Percentiles rank a stretch among this genome's conserved stretches.
Evolutionary conservation across 2,113 vertebrate species (phyloP).

Genomic region (Aspiorhynchus laticeps): DNA sequence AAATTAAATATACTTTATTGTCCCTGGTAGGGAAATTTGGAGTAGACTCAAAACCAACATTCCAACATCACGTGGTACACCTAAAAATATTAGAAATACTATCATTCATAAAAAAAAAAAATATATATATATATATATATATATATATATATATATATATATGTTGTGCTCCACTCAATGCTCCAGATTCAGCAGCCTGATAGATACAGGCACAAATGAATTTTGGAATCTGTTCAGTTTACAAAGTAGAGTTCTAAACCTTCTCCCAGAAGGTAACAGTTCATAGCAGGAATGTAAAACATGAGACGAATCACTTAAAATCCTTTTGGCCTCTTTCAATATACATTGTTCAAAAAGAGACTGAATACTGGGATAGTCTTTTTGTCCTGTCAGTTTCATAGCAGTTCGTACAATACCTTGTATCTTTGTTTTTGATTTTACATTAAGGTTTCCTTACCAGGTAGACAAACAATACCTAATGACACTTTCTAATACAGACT

Average conservation of each 20-base stretch:
- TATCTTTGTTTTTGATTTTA: not conserved
- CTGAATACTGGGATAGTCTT: not conserved
- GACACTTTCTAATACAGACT: not conserved
- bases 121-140: too few relatives aligned
- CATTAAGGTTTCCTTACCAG: not conserved
- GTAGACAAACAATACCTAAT: not conserved
- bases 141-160: too few relatives aligned
- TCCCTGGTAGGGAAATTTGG: not conserved
- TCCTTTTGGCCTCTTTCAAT: not conserved
- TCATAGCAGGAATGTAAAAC: not conserved
- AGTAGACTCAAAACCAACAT: conserved; percentile 1
- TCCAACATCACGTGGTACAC: not conserved
- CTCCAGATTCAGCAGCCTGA: not conserved
- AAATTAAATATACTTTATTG: not conserved
- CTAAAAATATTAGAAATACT: not conserved
- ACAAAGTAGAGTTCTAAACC: not conserved
- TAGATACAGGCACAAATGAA: not conserved
- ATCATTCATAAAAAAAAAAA: not conserved
- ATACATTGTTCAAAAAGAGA: not conserved
- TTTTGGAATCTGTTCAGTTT: not conserved
- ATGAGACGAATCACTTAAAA: not conserved
- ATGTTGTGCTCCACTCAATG: not conserved
- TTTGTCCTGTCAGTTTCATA: not conserved
- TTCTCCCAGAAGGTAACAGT: not conserved
- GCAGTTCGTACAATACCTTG: not conserved